These are phyloP conservation scores for Odontesthes bonariensis DNA, from an alignment of 2,113 vertebrate species.

Conservation along the genomic window DNA sequence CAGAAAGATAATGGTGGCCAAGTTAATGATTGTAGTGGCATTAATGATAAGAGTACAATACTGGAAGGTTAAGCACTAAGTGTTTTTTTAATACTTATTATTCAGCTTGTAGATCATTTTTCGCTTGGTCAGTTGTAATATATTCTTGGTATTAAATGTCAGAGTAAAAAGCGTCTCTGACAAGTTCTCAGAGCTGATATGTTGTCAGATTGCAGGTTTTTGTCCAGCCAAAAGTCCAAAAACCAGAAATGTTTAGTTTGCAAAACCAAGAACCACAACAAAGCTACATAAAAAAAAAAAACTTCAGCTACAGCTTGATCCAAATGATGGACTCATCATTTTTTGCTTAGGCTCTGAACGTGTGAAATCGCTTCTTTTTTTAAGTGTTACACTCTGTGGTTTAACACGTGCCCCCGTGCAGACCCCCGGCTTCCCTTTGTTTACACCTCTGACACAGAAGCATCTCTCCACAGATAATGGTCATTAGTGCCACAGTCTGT, in stretches of 20 bases:
- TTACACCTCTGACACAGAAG: slow-evolving; percentile 29
- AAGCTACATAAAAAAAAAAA: no score
- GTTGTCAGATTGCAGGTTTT: background rate
- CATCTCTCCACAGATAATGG: slow-evolving; percentile 31
- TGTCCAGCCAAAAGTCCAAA: background rate
- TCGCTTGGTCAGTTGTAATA: no score
- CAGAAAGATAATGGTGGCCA: background rate
- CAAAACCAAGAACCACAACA: background rate
- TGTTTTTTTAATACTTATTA: background rate
- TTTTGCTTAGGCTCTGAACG: background rate
- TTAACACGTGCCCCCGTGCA: slow-evolving; percentile 8
- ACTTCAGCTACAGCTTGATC: background rate
- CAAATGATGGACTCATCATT: background rate
- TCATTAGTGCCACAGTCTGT: slow-evolving; percentile 63
- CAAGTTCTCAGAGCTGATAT: no score
- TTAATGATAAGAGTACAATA: background rate
- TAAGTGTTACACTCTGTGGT: background rate
- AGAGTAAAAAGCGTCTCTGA: background rate
- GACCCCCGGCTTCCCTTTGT: slow-evolving; percentile 17
- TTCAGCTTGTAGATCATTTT: background rate
- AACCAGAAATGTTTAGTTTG: background rate
- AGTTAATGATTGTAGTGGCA: background rate
- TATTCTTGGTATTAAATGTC: slow-evolving; percentile 4
- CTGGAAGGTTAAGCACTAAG: background rate
- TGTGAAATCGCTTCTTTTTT: background rate